These are phyloP conservation scores for Zygogramma bicolorata DNA, from an alignment of 2,888 invertebrate genomes.

Conservation along the genomic window DNA sequence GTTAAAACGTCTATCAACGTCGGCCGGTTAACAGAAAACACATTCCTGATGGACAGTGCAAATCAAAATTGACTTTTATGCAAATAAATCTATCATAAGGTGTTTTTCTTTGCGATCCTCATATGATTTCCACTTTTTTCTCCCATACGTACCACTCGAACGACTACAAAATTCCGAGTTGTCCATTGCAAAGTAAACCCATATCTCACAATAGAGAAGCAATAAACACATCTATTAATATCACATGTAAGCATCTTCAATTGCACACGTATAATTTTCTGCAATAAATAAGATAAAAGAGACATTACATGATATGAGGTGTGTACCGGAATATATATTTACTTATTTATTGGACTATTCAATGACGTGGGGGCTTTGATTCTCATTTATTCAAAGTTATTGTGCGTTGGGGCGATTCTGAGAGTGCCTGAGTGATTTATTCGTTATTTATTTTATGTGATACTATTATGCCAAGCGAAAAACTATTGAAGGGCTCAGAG, in stretches of 20 bases:
- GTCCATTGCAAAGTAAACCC: neutral
- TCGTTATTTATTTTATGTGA: slow-evolving; percentile 33
- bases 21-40: too few species aligned
- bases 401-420: slow-evolving; percentile 29
- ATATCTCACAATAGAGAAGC: neutral
- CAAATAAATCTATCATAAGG: too few species aligned
- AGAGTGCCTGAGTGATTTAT: slow-evolving; percentile 32
- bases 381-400: slow-evolving; percentile 39
- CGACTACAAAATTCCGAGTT: neutral
- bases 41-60: too few species aligned
- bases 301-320: slow-evolving; percentile 29
- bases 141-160: too few species aligned
- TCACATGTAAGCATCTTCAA: slow-evolving; percentile 19
- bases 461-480: slow-evolving; percentile 27
- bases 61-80: too few species aligned
- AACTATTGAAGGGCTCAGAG: slow-evolving; percentile 16
- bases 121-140: too few species aligned
- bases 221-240: slow-evolving; percentile 13
- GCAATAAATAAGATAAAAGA: slow-evolving; percentile 28
- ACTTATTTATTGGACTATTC: slow-evolving; percentile 35
- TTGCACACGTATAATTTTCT: slow-evolving; percentile 16
- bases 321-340: slow-evolving; percentile 19
- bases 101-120: too few species aligned
- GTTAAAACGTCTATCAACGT: too few species aligned
- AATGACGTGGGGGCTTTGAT: slow-evolving; percentile 37